Evolutionary conservation across 2,888 invertebrate genomes (phyloP), one percentile per base, ranked within the genome.

Genomic region (Apamea sordens): DNA sequence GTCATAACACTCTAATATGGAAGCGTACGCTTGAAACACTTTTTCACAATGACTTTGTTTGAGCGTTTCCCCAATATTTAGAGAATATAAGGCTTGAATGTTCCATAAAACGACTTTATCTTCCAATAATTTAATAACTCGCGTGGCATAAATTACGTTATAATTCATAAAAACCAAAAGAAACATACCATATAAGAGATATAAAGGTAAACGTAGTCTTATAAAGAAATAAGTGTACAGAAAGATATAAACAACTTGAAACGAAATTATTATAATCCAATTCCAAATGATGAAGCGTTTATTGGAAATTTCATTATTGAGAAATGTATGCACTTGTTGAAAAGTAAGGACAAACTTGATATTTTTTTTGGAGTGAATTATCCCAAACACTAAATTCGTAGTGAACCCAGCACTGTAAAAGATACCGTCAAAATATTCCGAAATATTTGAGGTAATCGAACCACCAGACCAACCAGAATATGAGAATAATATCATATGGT

Each of bases 91-190:
- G 41, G 47, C 65, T 24, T 81, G n/a, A 32, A 36, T n/a, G 76
- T 76, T 86, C 86, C 86, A 86, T 5, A 86, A 4, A 47, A 3
- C 24, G 6, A 83, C 41, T 72, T 83, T 83, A 32, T 74, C 18
- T 67, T 79, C 59, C 18, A 86, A 78, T 28, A 86, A 41, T 18
- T 74, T 61, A 0, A 86, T 69, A 0, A 73, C n/a, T 70, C 79
- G 59, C 1, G 59, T 65, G 10, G 79, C 79, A 70, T 84, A 82
- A 15, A 82, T 61, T 10, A 80, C 63, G 68, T 79, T 75, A 13
- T 18, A 36, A 65, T 86, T 81, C 59, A 82, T 73, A 67, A 32
- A 64, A n/a, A 70, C 21, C 13, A 79, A 24, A 68, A 76, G 32
- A 6, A 36, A 59, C 50, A 53, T n/a, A 21, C 13, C 28, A 53